phyloP scores from a whole-genome alignment of 2,797 vertebrate genomes.

The Sebastes diploproa region DNA sequence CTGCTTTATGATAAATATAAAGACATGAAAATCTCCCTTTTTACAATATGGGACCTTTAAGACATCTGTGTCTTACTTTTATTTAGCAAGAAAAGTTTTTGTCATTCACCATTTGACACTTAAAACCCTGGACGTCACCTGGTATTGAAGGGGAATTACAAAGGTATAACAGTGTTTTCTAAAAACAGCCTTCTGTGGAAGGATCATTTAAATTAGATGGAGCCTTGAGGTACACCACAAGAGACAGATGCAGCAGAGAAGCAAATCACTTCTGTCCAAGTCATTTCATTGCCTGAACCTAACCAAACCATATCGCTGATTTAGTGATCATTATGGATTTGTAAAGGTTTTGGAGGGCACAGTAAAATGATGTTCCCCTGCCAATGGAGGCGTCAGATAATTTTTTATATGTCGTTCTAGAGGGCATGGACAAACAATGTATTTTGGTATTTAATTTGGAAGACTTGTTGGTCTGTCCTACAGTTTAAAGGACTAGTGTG shows the following conservation, averaged over 20 bases:
- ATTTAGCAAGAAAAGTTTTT: background rate
- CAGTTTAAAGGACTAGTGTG: no score
- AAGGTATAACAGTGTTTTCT: background rate
- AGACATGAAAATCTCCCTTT: no score
- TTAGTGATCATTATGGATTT: background rate
- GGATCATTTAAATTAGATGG: background rate
- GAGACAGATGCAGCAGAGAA: background rate
- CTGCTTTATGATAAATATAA: no score
- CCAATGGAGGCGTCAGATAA: background rate
- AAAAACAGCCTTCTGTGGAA: background rate
- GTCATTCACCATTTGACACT: background rate
- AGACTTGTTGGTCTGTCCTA: background rate
- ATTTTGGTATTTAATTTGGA: background rate
- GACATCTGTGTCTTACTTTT: background rate
- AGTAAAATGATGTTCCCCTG: background rate
- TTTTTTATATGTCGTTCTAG: background rate
- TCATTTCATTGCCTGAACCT: background rate
- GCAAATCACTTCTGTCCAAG: background rate
- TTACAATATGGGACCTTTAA: background rate
- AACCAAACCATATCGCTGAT: background rate
- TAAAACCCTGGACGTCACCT: background rate
- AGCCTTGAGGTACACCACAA: conserved; percentile 2
- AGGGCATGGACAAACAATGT: background rate
- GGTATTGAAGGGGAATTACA: background rate
- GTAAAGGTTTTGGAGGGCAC: background rate